Conservation (phyloP, 2,113 vertebrate genomes). For the Triplophysa dalaica region DNA sequence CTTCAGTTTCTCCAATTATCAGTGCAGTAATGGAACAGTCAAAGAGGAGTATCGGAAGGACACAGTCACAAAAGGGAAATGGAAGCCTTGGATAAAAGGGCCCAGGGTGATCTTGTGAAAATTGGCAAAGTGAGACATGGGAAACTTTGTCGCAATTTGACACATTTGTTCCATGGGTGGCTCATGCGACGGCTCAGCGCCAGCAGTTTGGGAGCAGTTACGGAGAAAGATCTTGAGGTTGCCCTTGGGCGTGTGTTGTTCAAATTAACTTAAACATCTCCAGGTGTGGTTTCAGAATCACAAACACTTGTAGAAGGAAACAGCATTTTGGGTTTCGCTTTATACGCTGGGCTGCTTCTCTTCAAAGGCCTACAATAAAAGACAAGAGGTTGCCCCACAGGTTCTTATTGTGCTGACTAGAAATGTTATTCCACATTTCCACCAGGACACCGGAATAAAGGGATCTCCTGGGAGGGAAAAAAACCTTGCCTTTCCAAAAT, state of each 20-base stretch:
- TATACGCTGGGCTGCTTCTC: constrained; percentile 32
- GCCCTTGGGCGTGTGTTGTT: constrained; percentile 46
- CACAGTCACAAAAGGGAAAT: constrained; percentile 56
- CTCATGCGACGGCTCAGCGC: constrained; percentile 54
- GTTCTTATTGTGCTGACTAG: not conserved
- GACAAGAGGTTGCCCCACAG: not conserved
- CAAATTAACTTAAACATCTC: constrained; percentile 56
- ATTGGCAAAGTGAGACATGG: constrained; percentile 53
- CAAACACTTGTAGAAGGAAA: constrained; percentile 35
- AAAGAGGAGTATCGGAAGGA: constrained; percentile 53
- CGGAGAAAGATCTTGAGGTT: constrained; percentile 18
- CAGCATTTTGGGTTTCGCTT: constrained; percentile 39
- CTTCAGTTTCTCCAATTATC: constrained; percentile 60
- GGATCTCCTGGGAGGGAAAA: constrained; percentile 50
- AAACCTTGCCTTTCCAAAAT: constrained; percentile 59
- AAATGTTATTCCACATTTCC: constrained; percentile 28
- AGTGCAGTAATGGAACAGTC: constrained; percentile 66
- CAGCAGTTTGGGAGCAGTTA: constrained; percentile 43
- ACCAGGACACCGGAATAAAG: constrained; percentile 65
- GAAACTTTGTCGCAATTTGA: constrained; percentile 54
- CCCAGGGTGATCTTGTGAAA: constrained; percentile 61
- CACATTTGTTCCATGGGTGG: constrained; percentile 69
- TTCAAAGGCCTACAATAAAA: constrained; percentile 24
- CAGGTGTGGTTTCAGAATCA: constrained; percentile 42
- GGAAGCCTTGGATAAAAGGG: constrained; percentile 50